Percentiles rank a stretch among this genome's conserved stretches.
Conservation (phyloP, 2,888 invertebrate genomes). For the Thumatha senex region DNA sequence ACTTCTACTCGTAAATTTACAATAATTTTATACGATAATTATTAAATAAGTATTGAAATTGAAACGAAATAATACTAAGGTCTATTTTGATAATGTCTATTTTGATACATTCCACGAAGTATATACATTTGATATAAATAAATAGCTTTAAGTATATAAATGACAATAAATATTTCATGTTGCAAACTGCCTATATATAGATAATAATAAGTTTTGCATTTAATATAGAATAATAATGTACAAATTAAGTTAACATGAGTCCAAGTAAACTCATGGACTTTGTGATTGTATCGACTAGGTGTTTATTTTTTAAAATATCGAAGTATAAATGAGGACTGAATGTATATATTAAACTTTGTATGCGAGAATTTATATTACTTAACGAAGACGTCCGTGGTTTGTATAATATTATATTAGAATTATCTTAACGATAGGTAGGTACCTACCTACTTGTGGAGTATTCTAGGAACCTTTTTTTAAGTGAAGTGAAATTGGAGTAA, state of each 20-base stretch:
- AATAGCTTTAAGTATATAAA: slow-evolving; percentile 45
- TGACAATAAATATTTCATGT: slow-evolving; percentile 51
- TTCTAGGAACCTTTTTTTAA: slow-evolving; percentile 55
- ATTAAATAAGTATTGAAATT: slow-evolving; percentile 22
- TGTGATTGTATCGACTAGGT: slow-evolving; percentile 61
- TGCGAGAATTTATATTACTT: slow-evolving; percentile 40
- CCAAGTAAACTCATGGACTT: slow-evolving; percentile 60
- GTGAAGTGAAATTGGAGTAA: slow-evolving; percentile 37
- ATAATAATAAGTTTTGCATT: slow-evolving; percentile 66
- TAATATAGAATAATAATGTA: slow-evolving; percentile 73
- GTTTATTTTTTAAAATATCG: slow-evolving; percentile 32
- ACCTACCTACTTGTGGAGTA: slow-evolving; percentile 42
- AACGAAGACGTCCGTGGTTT: slow-evolving; percentile 55
- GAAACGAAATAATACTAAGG: slow-evolving; percentile 28
- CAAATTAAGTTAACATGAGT: slow-evolving; percentile 75
- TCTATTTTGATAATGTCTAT: slow-evolving; percentile 29
- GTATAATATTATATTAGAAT: slow-evolving; percentile 40
- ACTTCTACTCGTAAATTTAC: slow-evolving; percentile 22
- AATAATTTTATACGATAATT: slow-evolving; percentile 22
- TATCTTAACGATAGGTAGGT: slow-evolving; percentile 40
- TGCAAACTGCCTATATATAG: slow-evolving; percentile 47
- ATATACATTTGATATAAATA: slow-evolving; percentile 31
- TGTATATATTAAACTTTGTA: slow-evolving; percentile 46
- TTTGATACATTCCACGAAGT: slow-evolving; percentile 43
- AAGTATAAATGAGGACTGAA: slow-evolving; percentile 39